Evolutionary conservation across 1,140 invertebrate species (phyloP), one percentile per base, ranked within the genome.

Genomic region (Chionoecetes opilio): DNA sequence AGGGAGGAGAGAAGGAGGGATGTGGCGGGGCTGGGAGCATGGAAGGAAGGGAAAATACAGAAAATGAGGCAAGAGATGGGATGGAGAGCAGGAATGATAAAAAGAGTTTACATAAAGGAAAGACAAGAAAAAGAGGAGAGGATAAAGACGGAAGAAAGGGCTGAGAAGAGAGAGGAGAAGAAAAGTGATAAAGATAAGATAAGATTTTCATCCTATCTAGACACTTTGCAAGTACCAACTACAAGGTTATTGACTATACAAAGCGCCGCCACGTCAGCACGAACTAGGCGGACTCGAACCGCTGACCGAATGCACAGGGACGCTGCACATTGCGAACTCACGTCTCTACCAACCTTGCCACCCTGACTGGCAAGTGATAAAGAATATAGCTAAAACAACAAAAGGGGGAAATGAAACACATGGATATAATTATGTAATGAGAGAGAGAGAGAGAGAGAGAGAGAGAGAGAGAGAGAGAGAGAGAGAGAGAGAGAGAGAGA

Each of bases 121-220:
- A 34, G n/a, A 75, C 63, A 87, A 87, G n/a, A 38, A 87, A 32
- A 34, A 38, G 85, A 38, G 37, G 85, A 38, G 37, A 87, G 85
- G 85, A 87, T 26, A 87, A 37, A 37, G 32, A 37, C 11, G 17
- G 29, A 21, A 14, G 17, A 31, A 87, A 31, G n/a, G 85, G n/a
- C 8, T 87, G n/a, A 87, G 32, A 29, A 35, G 37, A 35, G 29
- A 87, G 29, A 87, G 17, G 26, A 84, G n/a, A 84, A 84, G n/a
- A 84, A 34, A 5, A 29, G 82, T 8, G 82, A 26, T n/a, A n/a
- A n/a, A 84, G 32, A 6, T n/a, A 26, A 26, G 82, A n/a, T n/a
- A n/a, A n/a, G n/a, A n/a, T n/a, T n/a, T n/a, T n/a, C n/a, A n/a
- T n/a, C n/a, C n/a, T n/a, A n/a, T n/a, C n/a, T n/a, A n/a, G n/a